Evolutionary conservation across 2,113 vertebrate species (phyloP), one percentile per base, ranked within the genome.

Genomic region (Caretta caretta): DNA sequence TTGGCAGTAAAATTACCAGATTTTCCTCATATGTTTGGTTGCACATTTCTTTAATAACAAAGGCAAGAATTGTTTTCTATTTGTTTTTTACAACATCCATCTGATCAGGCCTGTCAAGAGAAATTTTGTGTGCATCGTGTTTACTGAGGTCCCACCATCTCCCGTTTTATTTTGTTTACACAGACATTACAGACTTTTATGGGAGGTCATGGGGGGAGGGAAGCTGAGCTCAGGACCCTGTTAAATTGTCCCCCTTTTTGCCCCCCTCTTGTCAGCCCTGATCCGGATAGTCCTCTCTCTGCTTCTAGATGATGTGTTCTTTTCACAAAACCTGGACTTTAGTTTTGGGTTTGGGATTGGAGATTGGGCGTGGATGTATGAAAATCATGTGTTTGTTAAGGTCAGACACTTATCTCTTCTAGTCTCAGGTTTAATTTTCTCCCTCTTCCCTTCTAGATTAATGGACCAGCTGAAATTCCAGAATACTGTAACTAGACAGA

Each of bases 401-500:
- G 35, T 46, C 72, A 84, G 65, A 17, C 80, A 57, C 80, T 53
- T 75, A 8, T 0, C 0, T 10, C 20, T 48, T 46, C 8, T 22
- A 80, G 72, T 56, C 22, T 80, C 38, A 51, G n/a, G 48, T 6
- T 76, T 59, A 59, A 27, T 59, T 88, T 54, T 38, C 5, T 31
- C 10, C 22, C 42, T 83, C 50, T 51, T 56, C 65, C 54, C 10
- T 59, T 83, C 48, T 19, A 38, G 79, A 20, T 38, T 59, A 24
- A 31, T 1, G 0, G 69, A 50, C 57, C 0, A 4, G 8, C 25
- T 8, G 12, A 1, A 84, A 46, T 57, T 13, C 50, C 65, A 7
- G 56, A 1, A 0, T 6, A 1, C 56, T 35, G 14, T 17, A 29
- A 16, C 14, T 80, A 20, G 57, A 59, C 27, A 35, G 80, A 46